These are phyloP conservation scores for Machimus atricapillus DNA, from an alignment of 2,888 invertebrate genomes.

Conservation along the genomic window DNA sequence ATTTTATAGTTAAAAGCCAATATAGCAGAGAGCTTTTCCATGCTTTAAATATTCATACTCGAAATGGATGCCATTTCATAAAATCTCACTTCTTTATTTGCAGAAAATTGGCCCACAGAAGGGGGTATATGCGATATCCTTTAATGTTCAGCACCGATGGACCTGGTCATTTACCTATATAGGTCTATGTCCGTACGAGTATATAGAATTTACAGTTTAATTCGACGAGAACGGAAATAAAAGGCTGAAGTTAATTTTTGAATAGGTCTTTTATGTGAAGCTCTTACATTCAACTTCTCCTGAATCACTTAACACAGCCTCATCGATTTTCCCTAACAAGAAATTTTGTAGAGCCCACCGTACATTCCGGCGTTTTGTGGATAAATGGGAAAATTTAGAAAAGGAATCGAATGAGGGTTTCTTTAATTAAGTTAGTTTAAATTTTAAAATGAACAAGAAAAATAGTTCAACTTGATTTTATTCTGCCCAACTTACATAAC, in stretches of 20 bases:
- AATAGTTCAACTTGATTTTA: background rate
- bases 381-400: background rate
- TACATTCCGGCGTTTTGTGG: background rate
- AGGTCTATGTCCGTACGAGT: background rate
- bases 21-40: conserved; percentile 31
- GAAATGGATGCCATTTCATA: conserved; percentile 31
- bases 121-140: background rate
- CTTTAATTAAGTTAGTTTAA: background rate
- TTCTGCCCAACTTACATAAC: background rate
- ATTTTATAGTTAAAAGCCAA: conserved; percentile 36
- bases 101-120: background rate
- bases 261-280: background rate
- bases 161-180: background rate
- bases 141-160: background rate
- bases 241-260: background rate
- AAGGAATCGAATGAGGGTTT: background rate
- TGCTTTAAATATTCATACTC: conserved; percentile 36
- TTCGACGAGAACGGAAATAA: background rate
- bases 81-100: background rate
- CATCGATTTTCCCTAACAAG: background rate
- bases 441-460: background rate
- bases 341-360: background rate
- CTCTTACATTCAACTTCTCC: background rate
- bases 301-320: background rate
- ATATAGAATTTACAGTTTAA: background rate